Evolutionary conservation across 2,113 vertebrate genomes (phyloP).

Genomic region (Girardinichthys multiradiatus): DNA sequence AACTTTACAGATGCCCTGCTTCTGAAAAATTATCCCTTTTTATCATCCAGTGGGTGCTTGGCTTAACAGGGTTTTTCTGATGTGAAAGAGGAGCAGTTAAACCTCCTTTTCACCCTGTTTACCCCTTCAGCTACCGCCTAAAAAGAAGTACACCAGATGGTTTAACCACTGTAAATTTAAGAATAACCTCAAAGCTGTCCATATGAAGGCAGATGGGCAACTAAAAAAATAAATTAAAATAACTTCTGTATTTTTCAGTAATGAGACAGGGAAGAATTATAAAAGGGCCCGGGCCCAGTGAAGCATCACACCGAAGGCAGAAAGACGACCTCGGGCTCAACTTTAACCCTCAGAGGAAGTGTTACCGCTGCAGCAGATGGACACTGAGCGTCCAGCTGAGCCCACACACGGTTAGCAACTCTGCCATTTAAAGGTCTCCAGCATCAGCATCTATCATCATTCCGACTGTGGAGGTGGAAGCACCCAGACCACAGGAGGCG

Average conservation of each 20-base stretch:
- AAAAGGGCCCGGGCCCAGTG: slow-evolving; percentile 4
- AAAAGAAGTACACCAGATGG: slow-evolving; percentile 61
- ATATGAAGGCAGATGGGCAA: slow-evolving; percentile 42
- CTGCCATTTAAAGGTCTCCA: slow-evolving; percentile 74
- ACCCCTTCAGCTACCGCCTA: slow-evolving; percentile 38
- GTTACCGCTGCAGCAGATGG: slow-evolving; percentile 56
- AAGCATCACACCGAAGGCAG: slow-evolving; percentile 27
- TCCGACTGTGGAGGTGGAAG: slow-evolving; percentile 65
- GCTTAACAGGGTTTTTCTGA: slow-evolving; percentile 43
- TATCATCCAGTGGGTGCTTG: slow-evolving; percentile 6
- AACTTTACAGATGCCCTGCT: slow-evolving; percentile 6
- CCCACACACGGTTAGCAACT: slow-evolving; percentile 55
- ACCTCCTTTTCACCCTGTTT: slow-evolving; percentile 35
- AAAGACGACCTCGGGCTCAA: slow-evolving; percentile 37
- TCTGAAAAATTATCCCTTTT: slow-evolving; percentile 7
- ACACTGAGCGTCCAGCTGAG: slow-evolving; percentile 54
- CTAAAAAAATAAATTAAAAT: slow-evolving; percentile 27
- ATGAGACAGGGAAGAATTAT: slow-evolving; percentile 29
- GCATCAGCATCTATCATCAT: slow-evolving; percentile 54
- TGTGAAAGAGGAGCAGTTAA: slow-evolving; percentile 39
- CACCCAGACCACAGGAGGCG: slow-evolving; percentile 55
- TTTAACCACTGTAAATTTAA: slow-evolving; percentile 12
- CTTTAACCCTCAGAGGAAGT: slow-evolving; percentile 49
- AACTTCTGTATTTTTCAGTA: slow-evolving; percentile 29
- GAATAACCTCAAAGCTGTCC: slow-evolving; percentile 25